Evolutionary conservation across 2,113 vertebrate genomes (phyloP).

Genomic region (Illadopsis cleaveri): DNA sequence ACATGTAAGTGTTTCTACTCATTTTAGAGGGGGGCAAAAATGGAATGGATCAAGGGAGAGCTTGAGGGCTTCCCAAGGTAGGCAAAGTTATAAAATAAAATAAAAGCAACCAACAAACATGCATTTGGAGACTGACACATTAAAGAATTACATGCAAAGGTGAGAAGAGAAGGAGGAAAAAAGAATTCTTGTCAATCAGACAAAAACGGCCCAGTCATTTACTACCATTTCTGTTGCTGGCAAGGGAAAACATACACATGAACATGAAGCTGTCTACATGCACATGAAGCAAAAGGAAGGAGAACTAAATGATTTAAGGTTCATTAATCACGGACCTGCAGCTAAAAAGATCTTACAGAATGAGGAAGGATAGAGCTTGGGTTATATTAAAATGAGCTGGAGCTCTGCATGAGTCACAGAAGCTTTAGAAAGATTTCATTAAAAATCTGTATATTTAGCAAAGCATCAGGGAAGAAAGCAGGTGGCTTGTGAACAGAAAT

Average conservation of each 20-base stretch:
- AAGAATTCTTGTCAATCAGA: not conserved
- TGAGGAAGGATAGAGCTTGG: not conserved
- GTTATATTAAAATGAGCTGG: not conserved
- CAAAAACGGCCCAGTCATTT: not conserved
- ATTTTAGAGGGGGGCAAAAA: not conserved
- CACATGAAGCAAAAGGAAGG: not conserved
- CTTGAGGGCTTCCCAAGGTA: not conserved
- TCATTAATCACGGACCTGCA: not conserved
- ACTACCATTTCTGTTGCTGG: not conserved
- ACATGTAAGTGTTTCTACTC: not conserved
- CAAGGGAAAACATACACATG: not conserved
- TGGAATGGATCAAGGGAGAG: not conserved
- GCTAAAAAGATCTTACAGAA: not conserved
- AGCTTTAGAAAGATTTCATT: not conserved
- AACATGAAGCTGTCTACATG: not conserved
- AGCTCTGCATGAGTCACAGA: not conserved
- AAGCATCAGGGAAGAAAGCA: not conserved
- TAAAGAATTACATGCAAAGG: not conserved
- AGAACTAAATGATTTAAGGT: not conserved
- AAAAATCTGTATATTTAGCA: not conserved
- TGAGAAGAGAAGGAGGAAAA: not conserved
- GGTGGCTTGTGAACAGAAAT: not conserved
- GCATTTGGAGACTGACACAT: not conserved
- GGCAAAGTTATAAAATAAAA: not conserved
- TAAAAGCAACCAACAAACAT: not conserved